phyloP scores from a whole-genome alignment of 2,797 vertebrate species.

The Phoeniculus purpureus region DNA sequence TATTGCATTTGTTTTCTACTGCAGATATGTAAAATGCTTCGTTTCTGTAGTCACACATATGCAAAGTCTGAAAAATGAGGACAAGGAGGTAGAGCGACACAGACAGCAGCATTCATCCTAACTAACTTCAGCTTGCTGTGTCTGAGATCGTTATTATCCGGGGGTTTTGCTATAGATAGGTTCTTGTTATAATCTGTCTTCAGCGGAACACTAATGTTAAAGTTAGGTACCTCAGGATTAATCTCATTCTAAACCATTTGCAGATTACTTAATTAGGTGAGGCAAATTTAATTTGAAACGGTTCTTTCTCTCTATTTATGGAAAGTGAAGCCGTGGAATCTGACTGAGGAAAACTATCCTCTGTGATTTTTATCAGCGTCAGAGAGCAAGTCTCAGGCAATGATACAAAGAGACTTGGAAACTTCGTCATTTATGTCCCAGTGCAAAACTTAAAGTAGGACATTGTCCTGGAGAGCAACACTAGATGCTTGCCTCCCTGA shows the following conservation, averaged over 20 bases:
- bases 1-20: background rate
- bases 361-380: background rate
- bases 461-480: background rate
- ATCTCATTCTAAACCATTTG: background rate
- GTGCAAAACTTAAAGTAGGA: background rate
- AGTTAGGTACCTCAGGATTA: background rate
- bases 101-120: background rate
- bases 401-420: background rate
- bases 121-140: background rate
- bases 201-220: background rate
- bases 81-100: background rate
- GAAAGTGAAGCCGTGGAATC: background rate
- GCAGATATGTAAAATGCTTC: background rate
- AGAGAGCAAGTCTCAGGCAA: background rate
- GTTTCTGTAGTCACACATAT: background rate
- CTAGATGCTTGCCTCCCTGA: background rate
- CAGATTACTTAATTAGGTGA: background rate
- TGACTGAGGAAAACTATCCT: background rate
- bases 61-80: background rate
- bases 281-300: background rate
- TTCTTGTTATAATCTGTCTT: background rate
- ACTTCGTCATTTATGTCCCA: background rate
- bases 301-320: background rate
- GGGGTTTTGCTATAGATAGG: background rate
- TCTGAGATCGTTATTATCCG: background rate